phyloP scores from a whole-genome alignment of 2,888 invertebrate species.

The Aradus depressus region DNA sequence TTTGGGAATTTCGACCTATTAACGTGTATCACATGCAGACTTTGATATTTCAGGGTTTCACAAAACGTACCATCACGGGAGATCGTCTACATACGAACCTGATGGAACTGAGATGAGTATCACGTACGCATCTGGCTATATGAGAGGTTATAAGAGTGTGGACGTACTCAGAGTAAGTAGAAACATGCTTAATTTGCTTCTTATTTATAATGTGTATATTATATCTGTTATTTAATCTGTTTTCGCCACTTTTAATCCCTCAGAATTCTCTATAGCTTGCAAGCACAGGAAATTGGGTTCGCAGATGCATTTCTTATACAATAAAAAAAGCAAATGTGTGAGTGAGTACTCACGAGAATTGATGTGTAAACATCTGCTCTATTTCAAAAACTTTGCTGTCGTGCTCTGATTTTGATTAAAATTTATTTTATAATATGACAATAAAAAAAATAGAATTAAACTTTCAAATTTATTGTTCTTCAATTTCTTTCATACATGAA shows the following conservation, averaged over 20 bases:
- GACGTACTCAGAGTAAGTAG: constrained; percentile 9
- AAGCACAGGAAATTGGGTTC: neutral
- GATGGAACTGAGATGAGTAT: constrained; percentile 2
- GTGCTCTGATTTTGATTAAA: too few species aligned
- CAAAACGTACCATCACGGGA: constrained; percentile 3
- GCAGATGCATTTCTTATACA: neutral
- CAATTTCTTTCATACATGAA: too few species aligned
- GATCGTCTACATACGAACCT: constrained; percentile 12
- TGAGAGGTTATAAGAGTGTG: constrained; percentile 1
- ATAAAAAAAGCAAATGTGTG: too few species aligned
- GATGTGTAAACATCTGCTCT: too few species aligned
- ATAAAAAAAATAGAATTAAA: too few species aligned
- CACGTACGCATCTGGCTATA: constrained; percentile 5
- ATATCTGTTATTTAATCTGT: neutral
- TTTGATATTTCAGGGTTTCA: constrained; percentile 13
- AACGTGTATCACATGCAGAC: too few species aligned
- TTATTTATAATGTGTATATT: neutral
- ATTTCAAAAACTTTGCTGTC: too few species aligned
- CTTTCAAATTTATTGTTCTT: too few species aligned
- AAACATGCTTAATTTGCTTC: neutral
- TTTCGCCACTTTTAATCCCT: neutral
- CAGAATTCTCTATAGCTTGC: neutral
- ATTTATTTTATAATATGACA: too few species aligned
- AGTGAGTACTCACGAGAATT: too few species aligned
- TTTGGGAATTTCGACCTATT: too few species aligned